A percentile compares a stretch with the other conserved stretches of the same genome.
phyloP scores from a whole-genome alignment of 2,113 vertebrate species.

The Ornithorhynchus anatinus region DNA sequence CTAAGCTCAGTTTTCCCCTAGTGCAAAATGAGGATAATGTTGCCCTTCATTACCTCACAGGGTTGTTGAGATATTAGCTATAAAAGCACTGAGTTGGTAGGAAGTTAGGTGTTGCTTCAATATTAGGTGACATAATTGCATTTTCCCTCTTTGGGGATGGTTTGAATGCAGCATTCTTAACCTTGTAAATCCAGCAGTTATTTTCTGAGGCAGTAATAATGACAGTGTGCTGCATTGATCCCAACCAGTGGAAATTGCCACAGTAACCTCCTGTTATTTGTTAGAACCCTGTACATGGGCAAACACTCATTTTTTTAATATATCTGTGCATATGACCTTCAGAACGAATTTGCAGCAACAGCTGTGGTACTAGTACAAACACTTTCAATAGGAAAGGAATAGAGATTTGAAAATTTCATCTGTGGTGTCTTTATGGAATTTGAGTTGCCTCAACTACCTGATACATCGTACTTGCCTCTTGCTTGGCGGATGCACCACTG shows the following conservation, averaged over 20 bases:
- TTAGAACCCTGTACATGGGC: not conserved
- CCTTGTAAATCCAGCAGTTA: not conserved
- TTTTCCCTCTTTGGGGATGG: not conserved
- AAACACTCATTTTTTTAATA: not conserved
- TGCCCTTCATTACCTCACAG: too few species aligned
- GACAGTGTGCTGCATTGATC: not conserved
- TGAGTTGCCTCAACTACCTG: constrained; percentile 13
- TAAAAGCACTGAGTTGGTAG: not conserved
- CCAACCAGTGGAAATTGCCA: not conserved
- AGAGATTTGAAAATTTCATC: not conserved
- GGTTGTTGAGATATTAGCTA: too few species aligned
- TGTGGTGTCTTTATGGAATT: not conserved
- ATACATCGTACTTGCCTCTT: not conserved
- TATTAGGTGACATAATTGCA: not conserved
- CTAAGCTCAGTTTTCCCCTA: too few species aligned
- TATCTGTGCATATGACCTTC: not conserved
- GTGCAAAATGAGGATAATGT: too few species aligned
- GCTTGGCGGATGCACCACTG: not conserved
- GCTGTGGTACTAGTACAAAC: not conserved
- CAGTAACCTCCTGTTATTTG: not conserved
- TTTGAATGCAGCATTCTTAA: not conserved
- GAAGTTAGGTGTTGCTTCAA: not conserved
- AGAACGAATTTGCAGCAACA: not conserved
- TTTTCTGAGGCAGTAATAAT: not conserved
- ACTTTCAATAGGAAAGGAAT: not conserved